phyloP scores from a whole-genome alignment of 2,888 invertebrate species.

The Tetragonula carbonaria region DNA sequence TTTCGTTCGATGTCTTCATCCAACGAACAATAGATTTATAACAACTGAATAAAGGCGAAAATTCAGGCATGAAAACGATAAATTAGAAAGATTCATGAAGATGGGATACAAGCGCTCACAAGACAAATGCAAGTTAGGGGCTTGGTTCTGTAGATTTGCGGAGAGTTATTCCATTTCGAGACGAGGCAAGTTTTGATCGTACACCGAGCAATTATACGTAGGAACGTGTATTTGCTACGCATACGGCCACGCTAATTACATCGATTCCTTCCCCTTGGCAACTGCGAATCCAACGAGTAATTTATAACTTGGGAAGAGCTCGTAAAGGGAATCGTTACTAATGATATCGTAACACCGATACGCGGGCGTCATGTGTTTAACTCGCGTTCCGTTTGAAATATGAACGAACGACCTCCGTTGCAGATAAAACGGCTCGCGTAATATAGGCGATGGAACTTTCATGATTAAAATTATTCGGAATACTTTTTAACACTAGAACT shows the following conservation, averaged over 20 bases:
- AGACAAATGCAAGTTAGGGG: slow-evolving; percentile 38
- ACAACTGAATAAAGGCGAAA: not conserved
- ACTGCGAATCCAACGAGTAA: slow-evolving; percentile 57
- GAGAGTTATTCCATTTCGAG: slow-evolving; percentile 51
- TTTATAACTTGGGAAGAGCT: slow-evolving; percentile 70
- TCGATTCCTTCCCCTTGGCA: slow-evolving; percentile 54
- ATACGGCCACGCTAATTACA: slow-evolving; percentile 68
- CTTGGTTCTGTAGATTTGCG: slow-evolving; percentile 42
- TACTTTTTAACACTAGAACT: not conserved
- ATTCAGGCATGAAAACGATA: not conserved
- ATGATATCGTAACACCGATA: slow-evolving; percentile 70
- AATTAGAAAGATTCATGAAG: slow-evolving; percentile 20
- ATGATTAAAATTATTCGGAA: slow-evolving; percentile 50
- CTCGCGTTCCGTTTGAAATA: slow-evolving; percentile 55
- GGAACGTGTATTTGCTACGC: slow-evolving; percentile 42
- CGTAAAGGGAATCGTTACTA: slow-evolving; percentile 72
- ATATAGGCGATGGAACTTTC: not conserved
- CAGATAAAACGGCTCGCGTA: slow-evolving; percentile 31
- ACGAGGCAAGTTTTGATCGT: slow-evolving; percentile 64
- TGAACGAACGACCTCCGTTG: slow-evolving; percentile 36
- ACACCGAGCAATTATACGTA: slow-evolving; percentile 63
- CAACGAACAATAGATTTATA: not conserved
- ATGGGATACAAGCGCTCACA: not conserved
- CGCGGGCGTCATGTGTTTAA: slow-evolving; percentile 53
- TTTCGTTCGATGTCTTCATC: not conserved